A percentile compares a stretch with the other conserved stretches of the same genome.
phyloP scores from a whole-genome alignment of 1,140 invertebrate genomes.

The Pectinophora gossypiella region DNA sequence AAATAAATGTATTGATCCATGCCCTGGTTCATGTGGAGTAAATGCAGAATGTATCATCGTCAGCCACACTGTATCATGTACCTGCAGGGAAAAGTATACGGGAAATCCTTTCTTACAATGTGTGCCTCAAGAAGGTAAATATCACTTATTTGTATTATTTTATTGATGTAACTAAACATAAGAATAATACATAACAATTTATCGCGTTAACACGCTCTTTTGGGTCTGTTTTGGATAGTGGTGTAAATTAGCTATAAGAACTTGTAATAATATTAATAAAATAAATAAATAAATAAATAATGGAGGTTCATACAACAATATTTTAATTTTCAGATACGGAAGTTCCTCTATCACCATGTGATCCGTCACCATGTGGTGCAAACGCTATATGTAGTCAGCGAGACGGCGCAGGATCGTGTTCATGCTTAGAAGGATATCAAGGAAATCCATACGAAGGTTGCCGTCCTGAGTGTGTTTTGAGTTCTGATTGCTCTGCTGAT shows the following conservation, averaged over 20 bases:
- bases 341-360: constrained; percentile 78
- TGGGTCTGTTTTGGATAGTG: too few species aligned
- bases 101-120: constrained; percentile 88
- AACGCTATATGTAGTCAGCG: constrained; percentile 82
- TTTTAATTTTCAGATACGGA: constrained; percentile 1
- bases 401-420: constrained; percentile 80
- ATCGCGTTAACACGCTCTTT: too few species aligned
- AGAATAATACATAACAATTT: neutral
- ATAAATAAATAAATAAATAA: too few species aligned
- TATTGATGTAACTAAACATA: neutral
- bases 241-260: too few species aligned
- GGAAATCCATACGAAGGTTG: constrained; percentile 84
- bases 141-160: constrained; percentile 24
- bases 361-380: constrained; percentile 86
- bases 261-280: too few species aligned
- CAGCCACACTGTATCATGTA: constrained; percentile 85
- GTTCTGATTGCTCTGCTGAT: constrained; percentile 84
- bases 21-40: constrained; percentile 85
- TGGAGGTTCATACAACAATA: too few species aligned
- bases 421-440: constrained; percentile 82
- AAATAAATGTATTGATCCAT: constrained; percentile 87
- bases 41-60: constrained; percentile 85
- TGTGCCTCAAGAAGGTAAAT: constrained; percentile 77
- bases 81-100: constrained; percentile 82
- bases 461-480: constrained; percentile 85